A percentile compares a stretch with the other conserved stretches of the same genome.
Conservation (phyloP, 2,888 invertebrate species). For the Heteropelma amictum region DNA sequence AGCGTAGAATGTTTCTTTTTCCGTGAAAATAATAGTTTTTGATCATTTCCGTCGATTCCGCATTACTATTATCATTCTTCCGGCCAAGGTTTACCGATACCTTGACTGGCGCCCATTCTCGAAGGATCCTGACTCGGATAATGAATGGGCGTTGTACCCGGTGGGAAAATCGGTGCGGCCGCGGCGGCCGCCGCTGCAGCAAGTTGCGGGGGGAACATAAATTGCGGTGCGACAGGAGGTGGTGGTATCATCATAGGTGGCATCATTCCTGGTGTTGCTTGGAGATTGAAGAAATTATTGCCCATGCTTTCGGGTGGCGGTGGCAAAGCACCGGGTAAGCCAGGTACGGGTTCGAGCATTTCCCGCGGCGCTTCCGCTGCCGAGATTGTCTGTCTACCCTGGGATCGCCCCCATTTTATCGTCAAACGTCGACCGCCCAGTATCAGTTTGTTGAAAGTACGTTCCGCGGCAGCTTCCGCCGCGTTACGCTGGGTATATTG, state of each 20-base stretch:
- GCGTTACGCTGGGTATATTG: constrained; percentile 95
- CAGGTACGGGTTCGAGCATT: constrained; percentile 87
- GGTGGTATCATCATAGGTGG: constrained; percentile 77
- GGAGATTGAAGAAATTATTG: constrained; percentile 85
- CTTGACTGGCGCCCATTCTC: constrained; percentile 86
- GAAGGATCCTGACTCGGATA: constrained; percentile 99
- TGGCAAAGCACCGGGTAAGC: constrained; percentile 86
- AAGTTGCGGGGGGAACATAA: constrained; percentile 76
- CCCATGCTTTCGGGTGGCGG: constrained; percentile 82
- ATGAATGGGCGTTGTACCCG: constrained; percentile 84
- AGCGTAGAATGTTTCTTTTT: neutral
- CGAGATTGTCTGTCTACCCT: constrained; percentile 83
- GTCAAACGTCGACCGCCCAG: constrained; percentile 92
- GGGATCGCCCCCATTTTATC: constrained; percentile 99
- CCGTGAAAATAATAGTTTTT: neutral
- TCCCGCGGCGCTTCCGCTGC: constrained; percentile 80
- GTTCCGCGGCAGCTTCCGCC: constrained; percentile 96
- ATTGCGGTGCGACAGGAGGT: constrained; percentile 78
- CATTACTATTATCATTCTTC: constrained; percentile 68
- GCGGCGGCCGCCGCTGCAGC: constrained; percentile 77
- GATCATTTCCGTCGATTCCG: neutral
- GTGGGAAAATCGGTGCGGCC: constrained; percentile 77
- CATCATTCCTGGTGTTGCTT: constrained; percentile 73
- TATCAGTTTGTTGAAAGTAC: constrained; percentile 95
- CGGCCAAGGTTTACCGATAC: constrained; percentile 76